Evolutionary conservation across 2,113 vertebrate genomes (phyloP).

Genomic region (Macaca fascicularis): T2T-MFA8v1.1 NC_088380.1:131539501-131540000

Average conservation of each 20-base stretch:
- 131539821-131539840: neutral
- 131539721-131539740: neutral
- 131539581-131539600: neutral
- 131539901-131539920: neutral
- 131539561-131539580: neutral
- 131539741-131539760: neutral
- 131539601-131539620: neutral
- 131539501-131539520: neutral
- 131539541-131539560: neutral
- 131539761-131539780: neutral
- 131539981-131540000: neutral
- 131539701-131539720: conserved; percentile 4
- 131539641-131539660: neutral
- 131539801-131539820: neutral
- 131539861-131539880: conserved; percentile 13
- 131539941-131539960: neutral
- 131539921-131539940: neutral
- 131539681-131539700: neutral
- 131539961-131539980: neutral
- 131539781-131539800: neutral
- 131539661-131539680: neutral
- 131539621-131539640: neutral
- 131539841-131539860: neutral
- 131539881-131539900: neutral
- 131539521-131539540: neutral